These are phyloP conservation scores for Adoxophyes honmai DNA, from an alignment of 1,140 invertebrate species.

Conservation along the genomic window DNA sequence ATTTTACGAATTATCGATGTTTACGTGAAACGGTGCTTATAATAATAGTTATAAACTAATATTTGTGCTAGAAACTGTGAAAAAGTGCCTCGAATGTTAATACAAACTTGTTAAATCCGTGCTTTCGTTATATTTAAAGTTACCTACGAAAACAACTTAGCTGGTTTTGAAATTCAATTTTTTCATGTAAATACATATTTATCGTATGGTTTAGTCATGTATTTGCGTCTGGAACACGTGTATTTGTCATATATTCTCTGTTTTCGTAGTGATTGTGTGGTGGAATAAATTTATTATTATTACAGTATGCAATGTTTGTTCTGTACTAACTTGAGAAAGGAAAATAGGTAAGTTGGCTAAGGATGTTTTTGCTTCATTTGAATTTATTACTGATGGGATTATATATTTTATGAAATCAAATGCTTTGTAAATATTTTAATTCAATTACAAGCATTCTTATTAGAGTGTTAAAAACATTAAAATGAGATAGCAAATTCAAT, in stretches of 20 bases:
- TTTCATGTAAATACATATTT: constrained; percentile 5
- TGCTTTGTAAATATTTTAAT: too few relatives aligned
- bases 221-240: background rate
- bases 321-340: background rate
- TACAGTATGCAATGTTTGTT: background rate
- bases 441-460: too few relatives aligned
- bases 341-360: constrained; percentile 2
- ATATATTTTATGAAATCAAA: too few relatives aligned
- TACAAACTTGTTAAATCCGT: background rate
- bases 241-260: background rate
- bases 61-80: background rate
- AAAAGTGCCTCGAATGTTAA: background rate
- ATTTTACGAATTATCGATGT: constrained; percentile 10
- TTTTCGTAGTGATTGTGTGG: background rate
- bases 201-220: background rate
- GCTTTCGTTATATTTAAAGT: background rate
- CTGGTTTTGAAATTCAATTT: background rate
- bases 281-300: background rate
- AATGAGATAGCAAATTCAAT: too few relatives aligned
- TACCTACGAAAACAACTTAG: background rate
- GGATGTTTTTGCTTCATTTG: too few relatives aligned
- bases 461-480: too few relatives aligned
- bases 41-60: background rate
- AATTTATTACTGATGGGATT: too few relatives aligned
- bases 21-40: background rate